Evolutionary conservation across 53 echinoderm and acorn worm genomes (phyloP), one percentile per base, ranked within the genome.

Genomic region (Pentamera pediparva): DNA sequence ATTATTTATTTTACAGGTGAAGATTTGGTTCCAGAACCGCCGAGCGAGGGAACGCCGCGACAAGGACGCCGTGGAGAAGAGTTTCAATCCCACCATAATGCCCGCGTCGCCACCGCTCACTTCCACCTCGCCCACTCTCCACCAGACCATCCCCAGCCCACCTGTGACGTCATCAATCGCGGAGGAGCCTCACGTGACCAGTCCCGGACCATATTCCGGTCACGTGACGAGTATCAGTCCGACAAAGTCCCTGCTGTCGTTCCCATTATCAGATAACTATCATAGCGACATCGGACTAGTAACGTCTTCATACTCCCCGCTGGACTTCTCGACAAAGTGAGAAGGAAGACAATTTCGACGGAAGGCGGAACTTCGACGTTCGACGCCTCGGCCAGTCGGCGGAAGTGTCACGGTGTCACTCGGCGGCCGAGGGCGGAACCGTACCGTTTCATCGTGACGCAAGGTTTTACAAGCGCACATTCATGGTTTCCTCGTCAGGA

Each of bases 11-110:
- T 18, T 80, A 17, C 87, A 93, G 94, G 94, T 93, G 39, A 93
- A 93, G 57, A 93, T 93, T 48, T 93, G 94, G 94, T 93, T 93
- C 48, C 94, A 93, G 59, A 93, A 89, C 41, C 56, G 94, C 32
- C 81, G 94, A 35, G 94, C 89, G 5, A 80, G 90, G 24, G 90
- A 90, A 63, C 77, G 89, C 12, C 86, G 94, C 26, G 90, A 90
- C 61, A 89, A 89, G 61, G 94, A 93, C 75, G 84, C 83, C 24
- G 78, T 83, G 29, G 90, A 87, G 31, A 78, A 87, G 39, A 79
- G 76, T 70, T 70, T 70, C 31, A 70, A 70, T 70, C 70, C 70
- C 17, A 70, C 70, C 0, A 70, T 70, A 6, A 47, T 39, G 24
- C 80, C 70, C 22, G 59, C 89, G 41, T 83, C 88, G 26, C 79